These are phyloP conservation scores for Epizoanthus fatuus DNA, from an alignment of 92 coral and sea anemone genomes.

Conservation along the genomic window DNA sequence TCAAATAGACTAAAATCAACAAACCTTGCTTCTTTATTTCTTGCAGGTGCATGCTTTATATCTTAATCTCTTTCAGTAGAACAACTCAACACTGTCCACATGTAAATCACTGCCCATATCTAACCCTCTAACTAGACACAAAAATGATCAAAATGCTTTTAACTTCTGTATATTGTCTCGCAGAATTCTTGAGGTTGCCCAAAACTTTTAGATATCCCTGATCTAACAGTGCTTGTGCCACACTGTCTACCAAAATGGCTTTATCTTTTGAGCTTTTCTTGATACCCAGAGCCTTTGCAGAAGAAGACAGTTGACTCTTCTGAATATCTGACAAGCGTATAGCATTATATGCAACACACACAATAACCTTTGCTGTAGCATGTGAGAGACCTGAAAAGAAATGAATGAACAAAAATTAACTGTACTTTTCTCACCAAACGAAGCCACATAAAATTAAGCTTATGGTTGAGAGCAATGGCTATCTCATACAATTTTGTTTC, in stretches of 20 bases:
- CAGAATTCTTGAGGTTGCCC: slow-evolving; percentile 19
- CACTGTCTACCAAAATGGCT: neutral
- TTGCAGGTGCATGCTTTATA: neutral
- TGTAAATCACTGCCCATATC: neutral
- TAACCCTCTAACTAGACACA: neutral
- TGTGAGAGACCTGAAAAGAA: slow-evolving; percentile 37
- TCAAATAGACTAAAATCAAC: neutral
- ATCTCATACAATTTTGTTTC: no score
- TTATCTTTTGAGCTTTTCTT: slow-evolving; percentile 16
- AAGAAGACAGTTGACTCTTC: slow-evolving; percentile 31
- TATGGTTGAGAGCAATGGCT: neutral
- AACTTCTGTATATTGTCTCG: slow-evolving; percentile 36
- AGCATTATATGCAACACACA: slow-evolving; percentile 38
- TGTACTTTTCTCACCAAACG: neutral
- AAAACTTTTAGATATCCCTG: slow-evolving; percentile 17
- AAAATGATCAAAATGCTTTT: slow-evolving; percentile 32
- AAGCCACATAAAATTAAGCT: neutral
- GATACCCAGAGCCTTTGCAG: slow-evolving; percentile 24
- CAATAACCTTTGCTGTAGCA: slow-evolving; percentile 26
- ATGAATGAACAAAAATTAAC: neutral
- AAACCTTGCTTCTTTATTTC: neutral
- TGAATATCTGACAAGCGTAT: slow-evolving; percentile 22
- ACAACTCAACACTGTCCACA: slow-evolving; percentile 14
- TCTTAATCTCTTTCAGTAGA: slow-evolving; percentile 12
- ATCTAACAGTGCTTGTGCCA: slow-evolving; percentile 31